These are phyloP conservation scores for Tenualosa ilisha DNA, from an alignment of 2,797 vertebrate species.

Conservation along the genomic window DNA sequence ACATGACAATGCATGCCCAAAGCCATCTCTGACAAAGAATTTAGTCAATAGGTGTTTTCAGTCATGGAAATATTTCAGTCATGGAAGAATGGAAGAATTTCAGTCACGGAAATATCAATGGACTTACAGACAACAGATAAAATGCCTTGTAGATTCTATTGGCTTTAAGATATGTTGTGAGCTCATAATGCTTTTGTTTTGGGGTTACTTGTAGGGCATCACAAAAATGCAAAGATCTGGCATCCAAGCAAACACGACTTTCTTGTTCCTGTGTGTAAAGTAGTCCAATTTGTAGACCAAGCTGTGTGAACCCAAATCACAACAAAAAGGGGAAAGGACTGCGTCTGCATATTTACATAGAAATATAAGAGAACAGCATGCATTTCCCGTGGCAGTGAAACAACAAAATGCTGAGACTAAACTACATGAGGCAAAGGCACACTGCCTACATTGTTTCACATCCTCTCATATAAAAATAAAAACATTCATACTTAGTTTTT, in stretches of 20 bases:
- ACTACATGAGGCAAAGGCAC: too few relatives aligned
- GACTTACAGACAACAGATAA: background rate
- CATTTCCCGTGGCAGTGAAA: background rate
- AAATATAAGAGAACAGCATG: background rate
- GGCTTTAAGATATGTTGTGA: background rate
- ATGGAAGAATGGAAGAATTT: too few relatives aligned
- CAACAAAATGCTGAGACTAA: background rate
- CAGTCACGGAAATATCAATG: too few relatives aligned
- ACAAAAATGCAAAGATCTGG: too few relatives aligned
- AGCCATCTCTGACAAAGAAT: too few relatives aligned
- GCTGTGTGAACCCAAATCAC: background rate
- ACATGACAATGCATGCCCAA: too few relatives aligned
- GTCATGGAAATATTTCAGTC: too few relatives aligned
- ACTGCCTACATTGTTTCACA: too few relatives aligned
- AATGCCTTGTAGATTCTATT: background rate
- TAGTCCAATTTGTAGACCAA: background rate
- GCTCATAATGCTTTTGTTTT: background rate
- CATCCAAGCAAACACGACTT: background rate
- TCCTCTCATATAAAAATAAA: background rate
- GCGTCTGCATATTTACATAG: background rate
- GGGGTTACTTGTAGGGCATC: background rate
- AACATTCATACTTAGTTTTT: background rate
- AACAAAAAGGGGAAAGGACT: background rate
- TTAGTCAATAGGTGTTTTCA: too few relatives aligned
- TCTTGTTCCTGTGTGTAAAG: background rate